Evolutionary conservation across 2,797 vertebrate species (phyloP).

Genomic region (Xenopus petersii): DNA sequence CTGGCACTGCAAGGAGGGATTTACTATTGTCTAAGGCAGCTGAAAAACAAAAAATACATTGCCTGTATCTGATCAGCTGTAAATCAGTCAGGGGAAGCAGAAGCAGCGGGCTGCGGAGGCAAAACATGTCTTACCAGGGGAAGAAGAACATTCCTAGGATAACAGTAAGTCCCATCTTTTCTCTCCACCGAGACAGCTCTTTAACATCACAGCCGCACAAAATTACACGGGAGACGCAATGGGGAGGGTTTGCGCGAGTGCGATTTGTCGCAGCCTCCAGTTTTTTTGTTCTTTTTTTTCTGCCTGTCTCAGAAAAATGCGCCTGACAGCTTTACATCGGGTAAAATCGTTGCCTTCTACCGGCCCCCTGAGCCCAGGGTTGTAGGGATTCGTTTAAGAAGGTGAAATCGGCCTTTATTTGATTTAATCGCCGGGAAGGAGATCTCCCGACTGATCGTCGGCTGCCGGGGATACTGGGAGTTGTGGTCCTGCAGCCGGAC

Average conservation of each 20-base stretch:
- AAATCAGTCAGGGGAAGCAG: slow-evolving; percentile 24
- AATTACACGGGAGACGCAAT: no score
- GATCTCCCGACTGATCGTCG: no score
- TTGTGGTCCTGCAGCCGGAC: no score
- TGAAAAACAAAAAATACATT: slow-evolving; percentile 30
- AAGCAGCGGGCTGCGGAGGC: background rate
- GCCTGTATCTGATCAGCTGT: slow-evolving; percentile 41
- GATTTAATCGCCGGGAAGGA: no score
- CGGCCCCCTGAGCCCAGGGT: background rate
- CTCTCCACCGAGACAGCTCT: no score
- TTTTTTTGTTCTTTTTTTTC: background rate
- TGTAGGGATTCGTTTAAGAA: slow-evolving; percentile 36
- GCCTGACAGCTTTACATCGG: background rate
- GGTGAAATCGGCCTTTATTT: slow-evolving; percentile 26
- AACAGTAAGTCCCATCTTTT: slow-evolving; percentile 78
- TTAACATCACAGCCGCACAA: no score
- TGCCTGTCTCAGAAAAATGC: background rate
- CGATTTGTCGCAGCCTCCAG: no score
- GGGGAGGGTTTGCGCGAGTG: no score
- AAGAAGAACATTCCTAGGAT: slow-evolving; percentile 98
- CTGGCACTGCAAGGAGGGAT: slow-evolving; percentile 66
- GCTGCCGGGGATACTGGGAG: no score
- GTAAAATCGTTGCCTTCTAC: no score
- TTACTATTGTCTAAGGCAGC: slow-evolving; percentile 68
- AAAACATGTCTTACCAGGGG: slow-evolving; percentile 88